A percentile compares a stretch with the other conserved stretches of the same genome.
Evolutionary conservation across 2,888 invertebrate genomes (phyloP).

Genomic region (Apantesis nais): DNA sequence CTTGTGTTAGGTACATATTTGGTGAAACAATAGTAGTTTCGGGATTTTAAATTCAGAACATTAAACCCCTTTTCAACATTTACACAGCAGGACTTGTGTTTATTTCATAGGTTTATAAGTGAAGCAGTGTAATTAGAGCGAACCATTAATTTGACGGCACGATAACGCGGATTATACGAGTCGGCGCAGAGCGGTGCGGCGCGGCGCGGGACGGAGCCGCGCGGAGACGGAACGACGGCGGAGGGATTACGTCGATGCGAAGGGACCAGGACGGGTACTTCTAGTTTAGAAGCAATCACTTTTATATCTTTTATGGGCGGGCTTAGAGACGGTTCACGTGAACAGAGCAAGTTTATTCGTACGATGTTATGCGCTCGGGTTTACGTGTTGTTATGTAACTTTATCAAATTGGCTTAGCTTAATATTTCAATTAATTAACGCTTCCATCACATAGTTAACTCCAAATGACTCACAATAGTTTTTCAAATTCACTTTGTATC

Average conservation of each 20-base stretch:
- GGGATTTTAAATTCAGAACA: background rate
- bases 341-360: constrained; percentile 5
- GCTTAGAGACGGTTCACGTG: constrained; percentile 1
- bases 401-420: background rate
- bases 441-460: background rate
- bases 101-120: constrained; percentile 28
- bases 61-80: background rate
- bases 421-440: background rate
- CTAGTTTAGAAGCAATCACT: constrained; percentile 13
- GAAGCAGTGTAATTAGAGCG: constrained; percentile 43
- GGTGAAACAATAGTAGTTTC: background rate
- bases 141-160: constrained; percentile 34
- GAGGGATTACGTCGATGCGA: constrained; percentile 8
- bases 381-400: background rate
- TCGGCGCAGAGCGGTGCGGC: background rate
- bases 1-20: background rate
- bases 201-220: background rate
- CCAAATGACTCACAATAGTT: background rate
- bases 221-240: background rate
- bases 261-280: constrained; percentile 5
- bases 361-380: background rate
- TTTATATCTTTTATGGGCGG: constrained; percentile 8
- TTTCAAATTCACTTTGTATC: too few relatives aligned
- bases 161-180: constrained; percentile 32
- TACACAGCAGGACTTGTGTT: constrained; percentile 1